Evolutionary conservation across 2,888 invertebrate species (phyloP).

Genomic region (Agonopterix subpropinquella): DNA sequence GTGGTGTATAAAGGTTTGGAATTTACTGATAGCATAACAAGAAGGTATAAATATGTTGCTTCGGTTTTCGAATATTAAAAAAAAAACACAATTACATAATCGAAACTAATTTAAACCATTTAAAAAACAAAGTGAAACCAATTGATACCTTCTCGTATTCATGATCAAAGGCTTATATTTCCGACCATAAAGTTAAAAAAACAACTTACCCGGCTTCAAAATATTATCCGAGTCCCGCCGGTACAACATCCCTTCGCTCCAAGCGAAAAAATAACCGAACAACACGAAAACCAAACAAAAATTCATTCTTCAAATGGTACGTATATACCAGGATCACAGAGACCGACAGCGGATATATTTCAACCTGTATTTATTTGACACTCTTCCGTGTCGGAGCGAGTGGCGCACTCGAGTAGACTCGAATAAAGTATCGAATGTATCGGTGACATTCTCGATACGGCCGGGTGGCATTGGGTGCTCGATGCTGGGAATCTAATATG

Average conservation of each 20-base stretch:
- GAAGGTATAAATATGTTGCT: no score
- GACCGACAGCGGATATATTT: constrained; percentile 60
- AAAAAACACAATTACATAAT: no score
- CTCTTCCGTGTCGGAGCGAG: constrained; percentile 50
- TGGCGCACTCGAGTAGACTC: constrained; percentile 51
- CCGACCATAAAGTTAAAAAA: constrained; percentile 1
- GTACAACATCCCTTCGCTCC: constrained; percentile 59
- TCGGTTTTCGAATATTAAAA: no score
- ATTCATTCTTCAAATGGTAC: constrained; percentile 64
- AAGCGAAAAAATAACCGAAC: constrained; percentile 54
- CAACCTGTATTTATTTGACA: constrained; percentile 69
- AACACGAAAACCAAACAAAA: constrained; percentile 63
- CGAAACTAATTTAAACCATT: no score
- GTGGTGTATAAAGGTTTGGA: no score
- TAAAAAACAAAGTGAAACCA: no score
- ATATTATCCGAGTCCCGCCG: constrained; percentile 59
- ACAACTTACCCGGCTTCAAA: constrained; percentile 59
- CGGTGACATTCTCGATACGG: constrained; percentile 61
- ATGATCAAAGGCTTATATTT: no score
- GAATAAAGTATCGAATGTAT: constrained; percentile 68
- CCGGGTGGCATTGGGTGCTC: constrained; percentile 50
- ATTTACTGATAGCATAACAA: no score
- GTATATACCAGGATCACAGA: constrained; percentile 57
- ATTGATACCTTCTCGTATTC: no score
- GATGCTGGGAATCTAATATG: constrained; percentile 63